phyloP scores from a whole-genome alignment of 2,797 vertebrate genomes.

The Poeciliopsis turneri region DNA sequence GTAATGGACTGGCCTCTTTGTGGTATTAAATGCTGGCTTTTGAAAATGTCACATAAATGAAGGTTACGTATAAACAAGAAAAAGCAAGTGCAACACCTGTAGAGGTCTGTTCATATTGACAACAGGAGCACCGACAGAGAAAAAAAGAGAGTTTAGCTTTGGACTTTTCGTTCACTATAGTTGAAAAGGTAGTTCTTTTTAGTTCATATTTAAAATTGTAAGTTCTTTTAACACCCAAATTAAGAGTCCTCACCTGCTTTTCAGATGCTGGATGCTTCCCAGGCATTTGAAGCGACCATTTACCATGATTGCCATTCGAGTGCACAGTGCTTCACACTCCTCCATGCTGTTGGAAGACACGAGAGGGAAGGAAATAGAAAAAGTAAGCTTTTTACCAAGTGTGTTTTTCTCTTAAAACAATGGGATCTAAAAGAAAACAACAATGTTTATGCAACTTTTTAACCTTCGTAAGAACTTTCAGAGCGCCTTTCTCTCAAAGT shows the following conservation, averaged over 20 bases:
- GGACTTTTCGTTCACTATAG: slow-evolving; percentile 44
- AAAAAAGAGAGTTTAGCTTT: slow-evolving; percentile 37
- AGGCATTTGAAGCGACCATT: slow-evolving; percentile 95
- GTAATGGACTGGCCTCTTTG: slow-evolving; percentile 60
- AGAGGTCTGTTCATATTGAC: slow-evolving; percentile 24
- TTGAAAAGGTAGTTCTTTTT: background rate
- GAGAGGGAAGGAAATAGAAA: background rate
- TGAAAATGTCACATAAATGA: slow-evolving; percentile 72
- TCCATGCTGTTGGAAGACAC: slow-evolving; percentile 88
- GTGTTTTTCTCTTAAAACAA: background rate
- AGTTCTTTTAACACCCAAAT: background rate
- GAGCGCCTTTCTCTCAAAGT: background rate
- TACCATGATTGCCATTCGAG: slow-evolving; percentile 98
- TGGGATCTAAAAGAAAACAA: background rate
- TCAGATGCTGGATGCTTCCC: slow-evolving; percentile 96
- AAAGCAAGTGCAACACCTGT: slow-evolving; percentile 30
- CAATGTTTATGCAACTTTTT: background rate
- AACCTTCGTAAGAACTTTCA: background rate
- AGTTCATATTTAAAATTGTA: background rate
- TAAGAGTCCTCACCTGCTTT: slow-evolving; percentile 85
- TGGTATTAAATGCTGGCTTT: slow-evolving; percentile 44
- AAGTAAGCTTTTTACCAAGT: background rate
- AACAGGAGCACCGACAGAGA: slow-evolving; percentile 9
- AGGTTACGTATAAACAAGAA: slow-evolving; percentile 39
- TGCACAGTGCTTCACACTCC: slow-evolving; percentile 97